Percentiles rank a stretch among this genome's conserved stretches.
These are phyloP conservation scores for Apostichopus parvimensis DNA, from an alignment of 35 echinoderm and acorn worm genomes.

Conservation along the genomic window DNA sequence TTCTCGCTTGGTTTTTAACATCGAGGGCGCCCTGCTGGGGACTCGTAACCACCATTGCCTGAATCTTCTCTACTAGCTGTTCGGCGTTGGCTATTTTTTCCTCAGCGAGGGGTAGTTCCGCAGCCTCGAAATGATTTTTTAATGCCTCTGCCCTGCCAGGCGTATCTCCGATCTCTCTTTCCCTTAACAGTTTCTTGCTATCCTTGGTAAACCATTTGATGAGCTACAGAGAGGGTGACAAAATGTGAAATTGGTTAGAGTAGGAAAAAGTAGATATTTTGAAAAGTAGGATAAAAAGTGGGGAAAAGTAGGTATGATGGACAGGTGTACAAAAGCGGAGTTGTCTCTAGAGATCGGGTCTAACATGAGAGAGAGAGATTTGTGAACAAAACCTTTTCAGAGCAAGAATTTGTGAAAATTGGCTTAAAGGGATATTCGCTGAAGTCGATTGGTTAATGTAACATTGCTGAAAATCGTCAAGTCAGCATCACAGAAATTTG, in stretches of 20 bases:
- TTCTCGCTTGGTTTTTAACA: conserved; percentile 52
- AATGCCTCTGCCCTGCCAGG: conserved; percentile 66
- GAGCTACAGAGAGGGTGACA: conserved; percentile 39
- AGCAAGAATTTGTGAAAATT: no score
- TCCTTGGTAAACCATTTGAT: conserved; percentile 60
- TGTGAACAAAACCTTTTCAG: neutral
- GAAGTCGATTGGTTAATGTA: no score
- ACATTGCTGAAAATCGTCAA: no score
- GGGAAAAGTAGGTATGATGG: no score
- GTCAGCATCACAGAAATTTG: no score
- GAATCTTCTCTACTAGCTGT: conserved; percentile 49
- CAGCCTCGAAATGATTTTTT: conserved; percentile 86
- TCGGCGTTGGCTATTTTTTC: conserved; percentile 64
- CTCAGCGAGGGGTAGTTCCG: conserved; percentile 58
- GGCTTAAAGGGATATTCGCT: no score
- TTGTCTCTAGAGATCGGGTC: no score
- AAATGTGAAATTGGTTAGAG: neutral
- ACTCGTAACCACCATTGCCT: conserved; percentile 46
- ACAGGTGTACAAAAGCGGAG: no score
- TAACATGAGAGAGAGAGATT: neutral
- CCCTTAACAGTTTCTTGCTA: conserved; percentile 39
- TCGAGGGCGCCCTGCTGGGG: neutral
- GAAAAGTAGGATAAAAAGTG: no score
- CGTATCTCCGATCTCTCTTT: conserved; percentile 69
- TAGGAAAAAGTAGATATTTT: no score